phyloP scores from a whole-genome alignment of 1,140 invertebrate species.

The Drosophila repleta region DNA sequence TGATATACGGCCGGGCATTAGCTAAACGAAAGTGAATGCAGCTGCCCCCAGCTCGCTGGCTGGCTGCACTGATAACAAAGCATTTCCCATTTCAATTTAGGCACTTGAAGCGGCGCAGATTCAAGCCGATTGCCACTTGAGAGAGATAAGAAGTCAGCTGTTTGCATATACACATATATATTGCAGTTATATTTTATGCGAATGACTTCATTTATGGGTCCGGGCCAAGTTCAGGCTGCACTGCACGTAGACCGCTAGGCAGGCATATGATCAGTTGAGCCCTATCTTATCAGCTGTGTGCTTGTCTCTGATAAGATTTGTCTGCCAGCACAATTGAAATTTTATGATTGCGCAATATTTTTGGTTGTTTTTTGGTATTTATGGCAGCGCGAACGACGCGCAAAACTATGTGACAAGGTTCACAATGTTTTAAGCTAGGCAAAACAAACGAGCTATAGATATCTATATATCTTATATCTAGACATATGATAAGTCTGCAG shows the following conservation, averaged over 20 bases:
- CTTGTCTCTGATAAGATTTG: no score
- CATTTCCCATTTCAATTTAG: conserved; percentile 35
- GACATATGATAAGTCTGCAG: neutral
- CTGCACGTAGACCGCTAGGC: conserved; percentile 31
- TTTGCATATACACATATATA: neutral
- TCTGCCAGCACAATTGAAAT: conserved; percentile 10
- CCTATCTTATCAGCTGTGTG: conserved; percentile 29
- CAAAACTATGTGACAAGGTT: neutral
- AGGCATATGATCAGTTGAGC: conserved; percentile 30
- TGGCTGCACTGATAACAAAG: conserved; percentile 19
- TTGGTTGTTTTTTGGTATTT: conserved; percentile 6
- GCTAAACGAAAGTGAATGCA: conserved; percentile 60
- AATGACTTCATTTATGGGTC: neutral
- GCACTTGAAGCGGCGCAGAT: conserved; percentile 23
- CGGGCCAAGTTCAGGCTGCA: conserved; percentile 6
- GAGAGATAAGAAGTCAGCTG: neutral
- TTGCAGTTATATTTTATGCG: no score
- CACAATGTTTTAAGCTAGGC: conserved; percentile 2
- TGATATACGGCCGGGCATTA: conserved; percentile 46
- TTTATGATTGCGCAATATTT: conserved; percentile 21
- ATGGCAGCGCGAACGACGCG: conserved; percentile 15
- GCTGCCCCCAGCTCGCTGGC: conserved; percentile 22
- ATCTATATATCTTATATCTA: neutral
- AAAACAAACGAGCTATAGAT: neutral
- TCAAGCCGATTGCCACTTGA: conserved; percentile 39